Percentiles rank a stretch among this genome's conserved stretches.
Conservation (phyloP, 37 sponge, comb jelly and placozoan genomes). For the Dysidea cf. avara region DNA sequence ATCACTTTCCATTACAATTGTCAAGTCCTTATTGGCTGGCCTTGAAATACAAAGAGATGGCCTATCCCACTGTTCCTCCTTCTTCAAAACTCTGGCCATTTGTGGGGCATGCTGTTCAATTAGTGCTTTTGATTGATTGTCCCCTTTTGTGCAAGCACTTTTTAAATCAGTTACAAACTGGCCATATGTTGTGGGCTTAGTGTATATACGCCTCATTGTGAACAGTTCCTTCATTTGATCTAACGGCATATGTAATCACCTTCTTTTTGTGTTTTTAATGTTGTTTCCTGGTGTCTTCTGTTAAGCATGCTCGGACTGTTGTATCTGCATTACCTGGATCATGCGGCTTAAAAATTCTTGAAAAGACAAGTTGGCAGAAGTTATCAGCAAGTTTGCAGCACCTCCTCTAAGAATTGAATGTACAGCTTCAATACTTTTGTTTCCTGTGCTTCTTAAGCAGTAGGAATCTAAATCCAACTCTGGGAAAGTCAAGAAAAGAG, state of each 20-base stretch:
- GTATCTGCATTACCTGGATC: conserved; percentile 12
- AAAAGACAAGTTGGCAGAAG: conserved; percentile 28
- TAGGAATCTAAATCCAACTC: neutral
- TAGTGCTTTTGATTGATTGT: neutral
- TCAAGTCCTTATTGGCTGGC: no score
- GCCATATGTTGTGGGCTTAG: neutral
- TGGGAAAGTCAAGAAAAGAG: neutral
- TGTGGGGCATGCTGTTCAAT: conserved; percentile 1
- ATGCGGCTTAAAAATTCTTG: conserved; percentile 3
- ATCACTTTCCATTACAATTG: no score
- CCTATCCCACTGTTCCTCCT: no score
- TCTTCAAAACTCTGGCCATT: no score
- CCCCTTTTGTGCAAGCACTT: conserved; percentile 4
- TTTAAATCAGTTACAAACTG: neutral
- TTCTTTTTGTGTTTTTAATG: conserved; percentile 12
- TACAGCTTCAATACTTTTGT: conserved; percentile 10
- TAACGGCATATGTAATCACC: conserved; percentile 1
- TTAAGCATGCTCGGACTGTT: conserved; percentile 9
- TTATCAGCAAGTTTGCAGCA: conserved; percentile 11
- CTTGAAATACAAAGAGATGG: no score
- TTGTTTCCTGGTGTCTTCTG: neutral
- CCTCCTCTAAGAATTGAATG: conserved; percentile 34
- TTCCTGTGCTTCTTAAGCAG: conserved; percentile 13
- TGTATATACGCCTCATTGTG: neutral
- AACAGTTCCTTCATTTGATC: neutral